Base-by-base conservation (phyloP, 2,113 vertebrate genomes). In the Xiphias gladius region DNA sequence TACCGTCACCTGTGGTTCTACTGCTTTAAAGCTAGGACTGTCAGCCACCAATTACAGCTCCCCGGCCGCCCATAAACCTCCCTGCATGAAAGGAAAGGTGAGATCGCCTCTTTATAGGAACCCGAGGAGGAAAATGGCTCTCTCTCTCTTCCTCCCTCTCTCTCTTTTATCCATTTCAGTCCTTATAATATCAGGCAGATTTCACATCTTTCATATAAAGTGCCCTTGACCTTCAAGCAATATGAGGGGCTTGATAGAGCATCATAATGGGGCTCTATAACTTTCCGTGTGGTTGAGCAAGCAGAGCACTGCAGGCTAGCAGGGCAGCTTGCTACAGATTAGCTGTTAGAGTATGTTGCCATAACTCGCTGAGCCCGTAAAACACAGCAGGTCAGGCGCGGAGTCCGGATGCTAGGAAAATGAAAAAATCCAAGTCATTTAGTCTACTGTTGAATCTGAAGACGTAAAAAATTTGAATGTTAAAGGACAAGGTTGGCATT, bases 141-240 rank as follows among this genome's bases (percentile, higher is more conserved):
- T 26, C 57, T 30, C 63, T 55, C 37, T 61, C 19, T 10, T 39
- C 48, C 14, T 20, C 55, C 2, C 61, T 35, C 63, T 59, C 68
- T 24, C 52, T 11, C 52, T 66, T 62, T 83, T 74, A 83, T 86
- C 76, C 64, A 41, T 54, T 77, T 64, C 74, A 24, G 62, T 52
- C 73, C 80, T 83, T 76, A 73, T 64, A 78, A 86, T 78, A 88
- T 83, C 11, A 69, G 83, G 81, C 86, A 83, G 88, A 86, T 89
- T 86, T 83, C 79, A 86, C 67, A 79, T 84, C 76, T 85, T 88
- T 84, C 73, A 85, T 76, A 88, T 88, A 73, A 86, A 83, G 70
- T 86, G 82, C 76, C 90, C 82, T 85, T 90, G 88, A 91, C 88
- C 90, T 91, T 87, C 66, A 76, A 74, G 81, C 76, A 3, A 70